Evolutionary conservation across 2,797 vertebrate species (phyloP).

Genomic region (Sebastes taczanowskii): DNA sequence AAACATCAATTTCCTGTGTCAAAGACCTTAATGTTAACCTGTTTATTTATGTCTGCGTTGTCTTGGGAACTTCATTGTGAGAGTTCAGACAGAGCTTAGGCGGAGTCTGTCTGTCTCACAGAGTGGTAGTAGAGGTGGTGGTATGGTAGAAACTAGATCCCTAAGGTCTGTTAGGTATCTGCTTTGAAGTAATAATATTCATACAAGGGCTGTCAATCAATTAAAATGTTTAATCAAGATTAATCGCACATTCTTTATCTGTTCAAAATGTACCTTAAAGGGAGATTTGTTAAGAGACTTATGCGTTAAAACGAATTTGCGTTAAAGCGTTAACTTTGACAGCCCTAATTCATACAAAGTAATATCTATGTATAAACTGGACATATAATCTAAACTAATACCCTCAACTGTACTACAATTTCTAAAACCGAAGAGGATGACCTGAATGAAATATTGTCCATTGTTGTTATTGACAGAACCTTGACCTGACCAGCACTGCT

Average conservation of each 20-base stretch:
- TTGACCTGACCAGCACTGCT: constrained; percentile 86
- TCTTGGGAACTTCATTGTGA: background rate
- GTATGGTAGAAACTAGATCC: background rate
- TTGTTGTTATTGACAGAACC: constrained; percentile 78
- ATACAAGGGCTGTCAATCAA: too few species aligned
- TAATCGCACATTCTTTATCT: too few species aligned
- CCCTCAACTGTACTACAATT: background rate
- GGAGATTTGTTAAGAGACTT: too few species aligned
- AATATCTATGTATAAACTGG: background rate
- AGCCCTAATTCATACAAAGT: too few species aligned
- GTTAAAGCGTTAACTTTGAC: too few species aligned
- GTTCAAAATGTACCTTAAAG: too few species aligned
- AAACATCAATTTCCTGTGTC: constrained; percentile 61
- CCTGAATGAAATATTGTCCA: background rate
- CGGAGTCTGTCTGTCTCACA: background rate
- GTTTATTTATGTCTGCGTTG: constrained; percentile 15
- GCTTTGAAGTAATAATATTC: background rate
- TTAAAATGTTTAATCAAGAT: too few species aligned
- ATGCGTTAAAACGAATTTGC: too few species aligned
- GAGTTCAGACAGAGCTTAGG: background rate
- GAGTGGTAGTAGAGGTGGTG: background rate
- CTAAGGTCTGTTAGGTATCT: background rate
- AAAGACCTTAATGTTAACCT: background rate
- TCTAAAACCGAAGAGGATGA: background rate
- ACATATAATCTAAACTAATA: background rate